Evolutionary conservation across 1,140 invertebrate species (phyloP).

Genomic region (Littorina saxatilis): DNA sequence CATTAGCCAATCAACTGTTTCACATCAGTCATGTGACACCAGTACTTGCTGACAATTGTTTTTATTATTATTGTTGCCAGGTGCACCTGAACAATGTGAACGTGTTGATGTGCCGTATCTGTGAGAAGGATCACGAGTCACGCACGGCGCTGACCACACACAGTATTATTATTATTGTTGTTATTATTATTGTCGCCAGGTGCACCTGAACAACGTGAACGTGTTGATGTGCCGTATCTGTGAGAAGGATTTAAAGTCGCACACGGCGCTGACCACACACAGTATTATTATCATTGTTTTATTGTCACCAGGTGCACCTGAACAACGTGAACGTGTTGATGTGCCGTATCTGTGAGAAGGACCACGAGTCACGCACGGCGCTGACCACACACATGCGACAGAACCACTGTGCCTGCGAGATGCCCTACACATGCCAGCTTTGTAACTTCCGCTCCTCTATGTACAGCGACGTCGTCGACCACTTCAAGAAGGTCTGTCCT

Average conservation of each 20-base stretch:
- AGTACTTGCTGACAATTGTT: no score
- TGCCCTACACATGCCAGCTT: constrained; percentile 73
- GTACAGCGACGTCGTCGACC: constrained; percentile 74
- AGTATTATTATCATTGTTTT: not conserved
- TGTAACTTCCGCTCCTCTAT: constrained; percentile 72
- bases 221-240: constrained; percentile 73
- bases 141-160: not conserved
- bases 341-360: constrained; percentile 74
- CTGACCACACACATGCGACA: constrained; percentile 68
- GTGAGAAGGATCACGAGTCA: constrained; percentile 68
- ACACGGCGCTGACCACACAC: not conserved
- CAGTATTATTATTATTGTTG: not conserved
- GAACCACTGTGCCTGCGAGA: constrained; percentile 70
- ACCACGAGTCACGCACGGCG: constrained; percentile 58
- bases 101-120: constrained; percentile 49
- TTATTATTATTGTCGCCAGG: constrained; percentile 65
- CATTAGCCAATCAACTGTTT: no score
- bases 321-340: constrained; percentile 70
- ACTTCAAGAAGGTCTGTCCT: constrained; percentile 72
- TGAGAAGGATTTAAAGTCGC: constrained; percentile 66
- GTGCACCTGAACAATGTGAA: constrained; percentile 54
- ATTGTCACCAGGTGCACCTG: constrained; percentile 69
- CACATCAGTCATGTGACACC: no score
- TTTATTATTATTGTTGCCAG: no score
- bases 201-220: constrained; percentile 71